These are phyloP conservation scores for Cetonia aurata DNA, from an alignment of 2,888 invertebrate genomes.

Conservation along the genomic window DNA sequence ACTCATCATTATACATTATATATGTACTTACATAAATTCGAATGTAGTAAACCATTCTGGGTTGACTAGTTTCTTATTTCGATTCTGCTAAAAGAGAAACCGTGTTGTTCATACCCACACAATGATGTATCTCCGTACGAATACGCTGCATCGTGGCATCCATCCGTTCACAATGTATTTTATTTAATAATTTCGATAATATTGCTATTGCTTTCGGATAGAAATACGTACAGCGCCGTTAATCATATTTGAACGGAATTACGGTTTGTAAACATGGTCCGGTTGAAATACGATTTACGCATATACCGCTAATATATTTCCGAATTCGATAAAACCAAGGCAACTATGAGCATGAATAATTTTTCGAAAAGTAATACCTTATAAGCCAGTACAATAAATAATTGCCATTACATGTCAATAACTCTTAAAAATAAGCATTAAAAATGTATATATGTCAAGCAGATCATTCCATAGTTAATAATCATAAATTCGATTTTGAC, in stretches of 20 bases:
- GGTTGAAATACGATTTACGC: conserved; percentile 2
- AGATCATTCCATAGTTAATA: no score
- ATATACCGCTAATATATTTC: conserved; percentile 31
- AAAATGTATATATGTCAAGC: no score
- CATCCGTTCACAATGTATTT: not conserved
- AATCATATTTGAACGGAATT: conserved; percentile 30
- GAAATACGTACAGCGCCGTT: conserved; percentile 9
- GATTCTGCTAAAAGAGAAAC: conserved; percentile 6
- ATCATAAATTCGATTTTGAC: no score
- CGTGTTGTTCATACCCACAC: not conserved
- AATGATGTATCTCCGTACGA: not conserved
- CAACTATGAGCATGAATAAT: no score
- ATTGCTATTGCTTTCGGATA: conserved; percentile 25
- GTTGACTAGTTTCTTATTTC: not conserved
- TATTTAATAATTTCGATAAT: conserved; percentile 32
- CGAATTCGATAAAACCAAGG: conserved; percentile 19
- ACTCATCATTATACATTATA: conserved; percentile 50
- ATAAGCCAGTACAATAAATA: no score
- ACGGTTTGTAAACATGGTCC: conserved; percentile 14
- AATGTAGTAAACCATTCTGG: not conserved
- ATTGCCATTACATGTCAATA: no score
- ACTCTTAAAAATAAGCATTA: no score
- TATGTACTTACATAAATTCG: not conserved
- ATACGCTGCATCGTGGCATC: not conserved
- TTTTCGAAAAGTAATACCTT: no score